Base-by-base conservation (phyloP, 2,113 vertebrate species). In the Xiphophorus hellerii region DNA sequence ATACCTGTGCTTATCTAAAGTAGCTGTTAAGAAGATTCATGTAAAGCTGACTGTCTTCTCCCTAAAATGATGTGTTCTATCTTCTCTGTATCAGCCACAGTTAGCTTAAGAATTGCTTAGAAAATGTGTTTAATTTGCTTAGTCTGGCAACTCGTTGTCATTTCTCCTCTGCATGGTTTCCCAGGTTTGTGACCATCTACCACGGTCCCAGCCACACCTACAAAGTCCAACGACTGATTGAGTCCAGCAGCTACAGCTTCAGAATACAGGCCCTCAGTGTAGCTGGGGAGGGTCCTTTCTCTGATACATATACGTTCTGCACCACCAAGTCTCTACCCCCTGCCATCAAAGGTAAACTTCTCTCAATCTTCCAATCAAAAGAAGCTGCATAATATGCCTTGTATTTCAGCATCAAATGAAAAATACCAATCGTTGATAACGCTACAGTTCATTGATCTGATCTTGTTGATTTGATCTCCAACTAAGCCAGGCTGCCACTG, bases 201-300 rank as follows among this genome's bases (percentile, higher is more conserved):
- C 94, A 95, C 69, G 98, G 98, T 61, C 97, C 98, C 74, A 99
- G 98, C 90, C 98, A 98, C 90, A 99, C 98, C 1, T 99, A 98
- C 90, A 98, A 98, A 92, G 95, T 99, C 64, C 98, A 99, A 90
- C 94, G 97, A 64, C 91, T 99, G 92, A 96, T 85, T 0, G 98
- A 99, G 85, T 97, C 95, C 82, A 98, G 96, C 3, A 95, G 95
- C 87, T 98, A 97, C 94, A 95, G 94, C 0, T 99, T 99, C 94
- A 94, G 97, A 94, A 99, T 99, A 94, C 98, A 99, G 93, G 97
- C 97, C 0, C 89, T 96, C 30, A 98, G 94, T 0, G 95, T 96
- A 15, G 98, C 97, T 0, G 97, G 98, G 31, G 97, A 98, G 80
- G 98, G 98, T 14, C 96, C 97, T 7, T 98, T 96, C 93, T 99